A percentile compares a stretch with the other conserved stretches of the same genome.
phyloP scores from a whole-genome alignment of 2,888 invertebrate genomes.

The Luperina testacea region DNA sequence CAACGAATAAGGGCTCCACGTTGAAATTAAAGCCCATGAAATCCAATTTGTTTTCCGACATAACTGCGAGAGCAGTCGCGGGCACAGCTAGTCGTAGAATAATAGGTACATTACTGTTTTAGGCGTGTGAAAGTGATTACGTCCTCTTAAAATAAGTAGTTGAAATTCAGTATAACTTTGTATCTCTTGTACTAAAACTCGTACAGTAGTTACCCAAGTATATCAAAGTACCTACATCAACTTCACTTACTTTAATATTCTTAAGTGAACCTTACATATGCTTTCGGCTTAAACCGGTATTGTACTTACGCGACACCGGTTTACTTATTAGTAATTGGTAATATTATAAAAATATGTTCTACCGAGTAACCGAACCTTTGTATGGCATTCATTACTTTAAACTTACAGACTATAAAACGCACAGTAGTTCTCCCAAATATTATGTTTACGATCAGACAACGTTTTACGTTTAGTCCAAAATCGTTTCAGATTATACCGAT shows the following conservation, averaged over 20 bases:
- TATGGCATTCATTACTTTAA: conserved; percentile 58
- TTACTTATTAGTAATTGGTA: conserved; percentile 53
- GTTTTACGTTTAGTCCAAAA: conserved; percentile 61
- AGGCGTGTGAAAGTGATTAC: background rate
- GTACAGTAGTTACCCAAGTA: background rate
- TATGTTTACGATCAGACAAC: conserved; percentile 63
- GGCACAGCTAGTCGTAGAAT: background rate
- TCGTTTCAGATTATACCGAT: conserved; percentile 54
- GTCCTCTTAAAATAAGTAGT: background rate
- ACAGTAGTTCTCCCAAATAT: conserved; percentile 62
- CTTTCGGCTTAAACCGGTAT: conserved; percentile 15
- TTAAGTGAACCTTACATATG: background rate
- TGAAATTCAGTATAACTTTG: background rate
- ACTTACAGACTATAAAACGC: conserved; percentile 63
- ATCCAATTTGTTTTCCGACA: too few species aligned
- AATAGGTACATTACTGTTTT: background rate
- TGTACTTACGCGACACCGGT: conserved; percentile 30
- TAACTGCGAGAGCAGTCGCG: too few species aligned
- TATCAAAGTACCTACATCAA: background rate
- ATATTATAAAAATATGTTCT: conserved; percentile 53
- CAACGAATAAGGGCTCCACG: too few species aligned
- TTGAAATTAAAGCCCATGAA: too few species aligned
- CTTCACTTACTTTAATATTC: conserved; percentile 4
- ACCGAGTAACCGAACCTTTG: conserved; percentile 54
- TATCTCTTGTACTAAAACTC: background rate